Base-by-base conservation (phyloP, 1,140 invertebrate genomes). In the Gryon sp. region DNA sequence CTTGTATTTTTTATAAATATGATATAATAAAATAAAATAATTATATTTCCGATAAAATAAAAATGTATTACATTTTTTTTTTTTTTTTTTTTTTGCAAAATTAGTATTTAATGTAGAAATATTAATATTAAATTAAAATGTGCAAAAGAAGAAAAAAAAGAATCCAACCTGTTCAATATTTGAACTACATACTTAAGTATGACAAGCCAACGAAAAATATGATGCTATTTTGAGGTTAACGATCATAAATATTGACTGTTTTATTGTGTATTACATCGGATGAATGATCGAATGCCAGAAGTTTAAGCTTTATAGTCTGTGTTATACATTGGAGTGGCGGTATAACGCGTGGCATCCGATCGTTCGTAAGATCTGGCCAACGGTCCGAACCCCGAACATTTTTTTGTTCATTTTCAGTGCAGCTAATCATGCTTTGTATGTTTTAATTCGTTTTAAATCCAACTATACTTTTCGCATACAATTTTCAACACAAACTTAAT, bases 271-370 rank as follows among this genome's bases (percentile, higher is more conserved):
- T 40, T 48, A 41, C 46, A 55, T 32, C 26, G 46, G 8, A 24
- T 26, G 50, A 57, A 62, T 63, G 57, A 63, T 73, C 68, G 57
- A 63, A 62, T 63, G 50, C 68, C 48, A 72, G 26, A 15, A 55
- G 50, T 63, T 62, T 24, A 40, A 40, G 34, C 41, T 34, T 73
- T 73, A 65, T 59, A 73, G 69, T 73, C 45, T 45, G 9, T 26
- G 59, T 19, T 15, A 15, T 52, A 57, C 24, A 14, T 5, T 26
- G 24, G 50, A 73, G 43, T 73, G 40, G 48, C 40, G 53, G 43
- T 65, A 7, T 38, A 73, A 73, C 52, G 59, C 69, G 52, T 65
- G 59, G 69, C 69, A 59, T 73, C 59, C 52, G 59, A 73, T 73
- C 69, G 46, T 38, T 38, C 68, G 50, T 28, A 59, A 48, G 59